These are phyloP conservation scores for Drosophila eohydei DNA, from an alignment of 2,888 invertebrate species.

Conservation along the genomic window DNA sequence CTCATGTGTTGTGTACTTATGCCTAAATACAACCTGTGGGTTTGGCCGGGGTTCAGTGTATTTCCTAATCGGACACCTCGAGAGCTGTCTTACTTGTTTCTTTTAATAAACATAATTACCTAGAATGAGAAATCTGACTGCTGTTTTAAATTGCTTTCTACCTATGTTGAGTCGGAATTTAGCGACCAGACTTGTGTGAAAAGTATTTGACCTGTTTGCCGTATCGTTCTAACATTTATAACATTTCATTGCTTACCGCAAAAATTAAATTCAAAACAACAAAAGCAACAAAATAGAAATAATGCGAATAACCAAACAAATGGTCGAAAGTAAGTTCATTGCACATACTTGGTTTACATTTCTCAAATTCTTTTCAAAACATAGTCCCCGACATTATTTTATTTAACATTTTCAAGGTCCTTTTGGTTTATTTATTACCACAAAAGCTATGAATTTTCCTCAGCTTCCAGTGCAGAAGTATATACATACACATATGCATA, in stretches of 20 bases:
- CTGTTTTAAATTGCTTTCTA: background rate
- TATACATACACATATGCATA: slow-evolving; percentile 3
- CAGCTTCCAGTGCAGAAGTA: slow-evolving; percentile 14
- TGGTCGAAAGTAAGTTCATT: slow-evolving; percentile 32
- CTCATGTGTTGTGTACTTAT: no score
- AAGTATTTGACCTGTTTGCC: slow-evolving; percentile 4
- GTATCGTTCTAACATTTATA: slow-evolving; percentile 17
- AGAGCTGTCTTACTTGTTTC: background rate
- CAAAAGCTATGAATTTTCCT: slow-evolving; percentile 34
- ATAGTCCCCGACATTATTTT: slow-evolving; percentile 44
- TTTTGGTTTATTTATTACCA: slow-evolving; percentile 53
- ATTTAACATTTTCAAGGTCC: slow-evolving; percentile 50
- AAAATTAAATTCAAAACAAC: slow-evolving; percentile 21
- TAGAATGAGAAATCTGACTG: background rate
- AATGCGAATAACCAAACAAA: slow-evolving; percentile 26
- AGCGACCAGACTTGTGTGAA: background rate
- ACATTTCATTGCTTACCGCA: slow-evolving; percentile 34
- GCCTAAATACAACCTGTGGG: no score
- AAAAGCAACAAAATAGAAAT: slow-evolving; percentile 21
- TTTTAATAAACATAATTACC: background rate
- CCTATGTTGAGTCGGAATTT: background rate
- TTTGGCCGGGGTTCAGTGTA: no score
- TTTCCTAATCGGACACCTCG: no score
- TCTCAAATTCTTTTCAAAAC: slow-evolving; percentile 46
- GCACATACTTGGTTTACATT: slow-evolving; percentile 47